Base-by-base conservation (phyloP, 2,113 vertebrate species). In the Neotoma lepida region DNA sequence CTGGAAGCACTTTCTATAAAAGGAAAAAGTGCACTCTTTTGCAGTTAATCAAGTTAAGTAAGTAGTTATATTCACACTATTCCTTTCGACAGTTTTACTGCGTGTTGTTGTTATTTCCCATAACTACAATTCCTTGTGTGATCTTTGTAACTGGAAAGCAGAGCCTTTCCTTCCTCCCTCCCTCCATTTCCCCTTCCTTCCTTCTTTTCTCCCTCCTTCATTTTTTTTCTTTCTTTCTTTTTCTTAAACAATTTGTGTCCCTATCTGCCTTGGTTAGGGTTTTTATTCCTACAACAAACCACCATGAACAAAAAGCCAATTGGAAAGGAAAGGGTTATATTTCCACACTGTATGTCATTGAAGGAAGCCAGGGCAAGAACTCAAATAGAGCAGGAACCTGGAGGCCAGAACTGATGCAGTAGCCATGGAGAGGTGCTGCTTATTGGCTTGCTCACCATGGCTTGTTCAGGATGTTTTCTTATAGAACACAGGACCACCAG, bases 101-200 rank as follows among this genome's bases (percentile, higher is more conserved):
- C 58, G 22, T 39, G 3, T 39, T 77, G 14, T 33, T 58, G 54
- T 61, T 71, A 39, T 82, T 61, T 58, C 10, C 24, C 22, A 61
- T 17, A 82, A 35, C 13, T 58, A 61, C 7, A 61, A 82, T 28
- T 61, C 10, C 20, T 80, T 39, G n/a, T 73, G n/a, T 81, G 54
- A 26, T 26, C 54, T 61, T 82, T 41, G n/a, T 82, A 61, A 82
- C 2, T 28, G 13, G 39, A 41, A 12, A 61, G 6, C 20, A 9
- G 77, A 35, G 10, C 6, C 12, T n/a, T 80, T 3, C 78, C 4
- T 54, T 17, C 35, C 15, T 68, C 15, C 0, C 33, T 68, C 2
- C 1, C 33, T 66, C 5, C 4, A 13, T 30, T 2, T 8, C 3
- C 2, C 24, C 61, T 24, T 24, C 22, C 58, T 7, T 8, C 15